These are phyloP conservation scores for Myocastor coypus DNA, from an alignment of 2,113 vertebrate species.

Conservation along the genomic window DNA sequence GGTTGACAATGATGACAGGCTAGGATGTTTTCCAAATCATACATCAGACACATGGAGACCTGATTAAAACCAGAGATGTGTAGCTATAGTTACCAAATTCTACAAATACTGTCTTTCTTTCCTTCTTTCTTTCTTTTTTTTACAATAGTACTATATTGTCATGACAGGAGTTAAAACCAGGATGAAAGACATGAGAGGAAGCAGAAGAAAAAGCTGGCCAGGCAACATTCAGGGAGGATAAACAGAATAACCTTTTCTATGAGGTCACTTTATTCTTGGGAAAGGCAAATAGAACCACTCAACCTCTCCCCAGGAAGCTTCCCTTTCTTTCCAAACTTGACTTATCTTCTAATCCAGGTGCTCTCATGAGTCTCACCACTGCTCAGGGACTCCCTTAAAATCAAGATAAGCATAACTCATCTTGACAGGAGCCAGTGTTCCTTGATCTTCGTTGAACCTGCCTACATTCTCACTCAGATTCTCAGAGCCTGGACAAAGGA, in stretches of 20 bases:
- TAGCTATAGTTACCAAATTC: neutral
- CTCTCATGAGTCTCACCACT: neutral
- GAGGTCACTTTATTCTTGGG: neutral
- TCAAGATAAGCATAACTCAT: neutral
- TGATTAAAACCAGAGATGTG: neutral
- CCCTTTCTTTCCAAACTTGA: neutral
- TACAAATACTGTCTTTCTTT: neutral
- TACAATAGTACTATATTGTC: neutral
- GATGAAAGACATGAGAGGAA: constrained; percentile 4
- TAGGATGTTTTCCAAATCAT: neutral
- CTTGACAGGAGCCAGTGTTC: neutral
- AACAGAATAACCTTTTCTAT: neutral
- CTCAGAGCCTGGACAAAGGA: neutral
- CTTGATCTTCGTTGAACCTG: neutral
- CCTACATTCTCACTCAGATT: neutral
- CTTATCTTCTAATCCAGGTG: neutral
- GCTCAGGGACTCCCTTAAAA: neutral
- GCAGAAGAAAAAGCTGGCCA: neutral
- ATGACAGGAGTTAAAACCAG: constrained; percentile 11
- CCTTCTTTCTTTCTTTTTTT: too few relatives aligned
- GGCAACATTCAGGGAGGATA: neutral
- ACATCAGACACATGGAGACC: neutral
- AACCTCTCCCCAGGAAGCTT: neutral
- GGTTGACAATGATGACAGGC: neutral
- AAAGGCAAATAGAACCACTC: neutral